Evolutionary conservation across 2,888 invertebrate genomes (phyloP).

Genomic region (Diploptera punctata): DNA sequence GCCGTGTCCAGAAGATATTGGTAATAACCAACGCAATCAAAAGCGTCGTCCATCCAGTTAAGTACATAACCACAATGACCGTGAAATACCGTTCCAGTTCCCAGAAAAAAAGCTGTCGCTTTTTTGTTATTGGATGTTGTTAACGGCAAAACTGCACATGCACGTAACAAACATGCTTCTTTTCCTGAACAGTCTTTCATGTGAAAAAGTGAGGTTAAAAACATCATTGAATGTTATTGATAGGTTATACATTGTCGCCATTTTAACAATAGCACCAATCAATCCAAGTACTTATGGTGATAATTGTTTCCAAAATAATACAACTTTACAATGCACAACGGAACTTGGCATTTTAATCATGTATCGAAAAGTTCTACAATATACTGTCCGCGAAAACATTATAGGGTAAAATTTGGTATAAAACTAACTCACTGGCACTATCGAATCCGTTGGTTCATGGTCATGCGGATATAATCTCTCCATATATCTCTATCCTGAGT

Average conservation of each 20-base stretch:
- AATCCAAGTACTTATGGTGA: background rate
- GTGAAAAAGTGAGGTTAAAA: background rate
- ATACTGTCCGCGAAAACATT: too few species aligned
- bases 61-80: background rate
- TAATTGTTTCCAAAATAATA: too few species aligned
- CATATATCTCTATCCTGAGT: too few species aligned
- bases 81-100: conserved; percentile 10
- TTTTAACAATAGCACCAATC: background rate
- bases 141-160: background rate
- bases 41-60: background rate
- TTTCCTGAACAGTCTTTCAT: background rate
- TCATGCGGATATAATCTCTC: too few species aligned
- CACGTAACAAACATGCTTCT: background rate
- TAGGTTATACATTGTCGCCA: too few species aligned
- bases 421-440: too few species aligned
- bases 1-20: too few species aligned
- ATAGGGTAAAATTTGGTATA: too few species aligned
- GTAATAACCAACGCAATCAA: too few species aligned
- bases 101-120: background rate
- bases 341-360: background rate
- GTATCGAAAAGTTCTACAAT: too few species aligned
- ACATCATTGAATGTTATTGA: background rate
- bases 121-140: background rate
- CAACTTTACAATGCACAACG: background rate
- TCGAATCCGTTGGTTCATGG: too few species aligned